Evolutionary conservation across 2,888 invertebrate genomes (phyloP), one percentile per base, ranked within the genome.

Genomic region (Sminthurides aquaticus): DNA sequence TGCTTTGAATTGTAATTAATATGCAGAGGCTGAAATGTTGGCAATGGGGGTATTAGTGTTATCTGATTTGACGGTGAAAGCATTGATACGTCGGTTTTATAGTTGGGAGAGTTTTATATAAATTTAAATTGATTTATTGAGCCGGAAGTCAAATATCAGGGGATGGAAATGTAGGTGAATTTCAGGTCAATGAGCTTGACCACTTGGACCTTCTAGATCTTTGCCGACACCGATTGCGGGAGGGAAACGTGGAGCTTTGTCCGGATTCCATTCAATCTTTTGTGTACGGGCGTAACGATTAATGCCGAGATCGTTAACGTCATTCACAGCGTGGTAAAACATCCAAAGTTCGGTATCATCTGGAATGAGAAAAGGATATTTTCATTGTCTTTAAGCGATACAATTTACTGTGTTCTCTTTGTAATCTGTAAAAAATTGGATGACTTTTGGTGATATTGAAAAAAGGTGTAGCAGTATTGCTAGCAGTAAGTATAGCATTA

Each of bases 291-390:
- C 70, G n/a, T 55, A 54, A 1, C 73, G 56, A 49, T 68, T 65
- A 8, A 20, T 49, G 18, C 71, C 71, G n/a, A 57, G 49, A 20
- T 71, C 73, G 34, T 65, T 69, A 1, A 69, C 69, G 28, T 69
- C 66, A 34, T 66, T 63, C 3, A 68, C 67, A 0, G 73, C 73
- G 60, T 73, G 73, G 34, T 71, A 73, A 34, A 73, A 67, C 69
- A 73, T 70, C 71, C 71, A 73, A 1, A 66, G 34, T 29, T 73
- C 73, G 0, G 67, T 58, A 26, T 66, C 70, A 58, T 73, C 73
- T 73, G n/a, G n/a, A n/a, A n/a, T n/a, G n/a, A n/a, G n/a, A n/a
- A n/a, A n/a, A n/a, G n/a, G n/a, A n/a, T 11, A n/a, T n/a, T n/a
- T n/a, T n/a, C n/a, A n/a, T n/a, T n/a, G n/a, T n/a, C n/a, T n/a